Evolutionary conservation across 2,797 vertebrate species (phyloP).

Genomic region (Sandelia bainsii): DNA sequence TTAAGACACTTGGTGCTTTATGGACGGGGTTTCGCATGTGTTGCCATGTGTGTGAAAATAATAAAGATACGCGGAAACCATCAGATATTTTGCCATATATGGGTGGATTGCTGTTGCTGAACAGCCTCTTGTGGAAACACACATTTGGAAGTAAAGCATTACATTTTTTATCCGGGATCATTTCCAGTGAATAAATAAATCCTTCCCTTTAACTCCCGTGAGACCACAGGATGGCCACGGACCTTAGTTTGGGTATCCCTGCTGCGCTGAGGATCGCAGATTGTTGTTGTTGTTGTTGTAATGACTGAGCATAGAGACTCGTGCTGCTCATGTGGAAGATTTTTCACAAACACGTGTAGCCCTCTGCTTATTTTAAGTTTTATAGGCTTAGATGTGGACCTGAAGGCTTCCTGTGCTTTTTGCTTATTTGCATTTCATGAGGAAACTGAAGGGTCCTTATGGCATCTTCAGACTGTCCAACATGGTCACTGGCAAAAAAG

Average conservation of each 20-base stretch:
- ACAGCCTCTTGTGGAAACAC: not conserved
- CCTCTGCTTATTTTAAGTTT: conserved; percentile 15
- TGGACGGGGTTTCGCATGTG: not conserved
- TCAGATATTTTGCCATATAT: not conserved
- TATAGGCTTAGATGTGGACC: conserved; percentile 1
- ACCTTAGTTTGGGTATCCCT: conserved; percentile 13
- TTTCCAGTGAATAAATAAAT: not conserved
- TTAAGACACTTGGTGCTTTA: conserved; percentile 19
- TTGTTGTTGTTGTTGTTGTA: conserved; percentile 18
- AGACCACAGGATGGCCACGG: not conserved
- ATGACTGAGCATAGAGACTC: conserved; percentile 37
- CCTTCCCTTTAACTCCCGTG: not conserved
- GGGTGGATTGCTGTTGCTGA: not conserved
- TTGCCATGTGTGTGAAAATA: conserved; percentile 4
- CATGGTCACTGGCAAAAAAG: not conserved
- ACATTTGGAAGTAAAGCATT: not conserved
- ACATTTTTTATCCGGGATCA: not conserved
- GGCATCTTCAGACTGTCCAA: not conserved
- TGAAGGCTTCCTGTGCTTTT: conserved; percentile 4
- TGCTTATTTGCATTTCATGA: not conserved
- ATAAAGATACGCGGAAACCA: not conserved
- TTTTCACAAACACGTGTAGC: conserved; percentile 18
- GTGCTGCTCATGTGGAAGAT: conserved; percentile 42
- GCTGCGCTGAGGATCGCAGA: conserved; percentile 23
- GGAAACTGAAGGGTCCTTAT: not conserved